A percentile compares a stretch with the other conserved stretches of the same genome.
Evolutionary conservation across 2,113 vertebrate genomes (phyloP).

Genomic region (Anoura caudifer): DNA sequence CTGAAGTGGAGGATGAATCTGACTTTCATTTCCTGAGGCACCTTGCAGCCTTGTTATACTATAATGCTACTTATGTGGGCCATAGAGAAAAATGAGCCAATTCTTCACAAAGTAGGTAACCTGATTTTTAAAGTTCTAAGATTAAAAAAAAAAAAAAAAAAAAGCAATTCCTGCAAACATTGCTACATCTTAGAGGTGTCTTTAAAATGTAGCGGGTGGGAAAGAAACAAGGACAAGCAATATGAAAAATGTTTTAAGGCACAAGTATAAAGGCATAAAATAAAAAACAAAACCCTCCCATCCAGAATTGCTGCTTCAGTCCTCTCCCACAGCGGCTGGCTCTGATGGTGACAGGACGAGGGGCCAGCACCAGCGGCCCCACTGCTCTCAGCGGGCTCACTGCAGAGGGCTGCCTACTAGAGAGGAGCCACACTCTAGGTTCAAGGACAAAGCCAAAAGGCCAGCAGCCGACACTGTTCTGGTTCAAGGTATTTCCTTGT

Average conservation of each 20-base stretch:
- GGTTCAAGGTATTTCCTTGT: background rate
- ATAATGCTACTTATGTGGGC: slow-evolving; percentile 57
- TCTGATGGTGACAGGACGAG: background rate
- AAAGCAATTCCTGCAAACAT: background rate
- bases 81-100: slow-evolving; percentile 49
- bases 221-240: background rate
- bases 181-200: background rate
- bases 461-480: background rate
- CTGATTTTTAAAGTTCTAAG: slow-evolving; percentile 55
- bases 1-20: background rate
- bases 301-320: background rate
- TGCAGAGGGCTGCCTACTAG: background rate
- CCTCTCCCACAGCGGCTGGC: background rate
- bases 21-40: slow-evolving; percentile 11
- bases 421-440: background rate
- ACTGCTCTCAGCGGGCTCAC: rapidly evolving
- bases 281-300: background rate
- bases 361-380: background rate
- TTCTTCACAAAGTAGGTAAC: slow-evolving; percentile 65
- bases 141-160: background rate
- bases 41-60: background rate
- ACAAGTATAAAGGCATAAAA: background rate
- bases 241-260: background rate
- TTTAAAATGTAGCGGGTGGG: background rate
- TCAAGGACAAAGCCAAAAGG: background rate